Conservation (phyloP, 1,140 invertebrate genomes). For the Aphidius gifuensis region DNA sequence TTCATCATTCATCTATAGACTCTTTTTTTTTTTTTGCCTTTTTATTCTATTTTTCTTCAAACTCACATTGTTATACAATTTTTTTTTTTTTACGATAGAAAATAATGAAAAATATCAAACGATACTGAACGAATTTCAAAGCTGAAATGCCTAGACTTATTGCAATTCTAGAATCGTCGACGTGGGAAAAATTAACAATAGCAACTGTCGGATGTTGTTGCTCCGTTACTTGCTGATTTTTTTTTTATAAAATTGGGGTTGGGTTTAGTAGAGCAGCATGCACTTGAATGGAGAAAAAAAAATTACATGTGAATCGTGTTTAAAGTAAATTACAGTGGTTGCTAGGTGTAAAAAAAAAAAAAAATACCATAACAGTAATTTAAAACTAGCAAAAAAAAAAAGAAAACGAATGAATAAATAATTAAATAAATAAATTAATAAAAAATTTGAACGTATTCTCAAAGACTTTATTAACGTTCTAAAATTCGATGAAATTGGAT, state of each 20-base stretch:
- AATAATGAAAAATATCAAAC: not conserved
- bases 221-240: constrained; percentile 1
- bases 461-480: no score
- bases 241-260: not conserved
- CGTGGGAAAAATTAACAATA: not conserved
- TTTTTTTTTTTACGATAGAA: not conserved
- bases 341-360: no score
- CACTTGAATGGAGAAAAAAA: no score
- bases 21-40: constrained; percentile 1
- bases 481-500: no score
- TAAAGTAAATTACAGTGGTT: no score
- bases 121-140: not conserved
- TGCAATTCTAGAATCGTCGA: constrained; percentile 20
- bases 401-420: no score
- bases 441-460: no score
- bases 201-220: not conserved
- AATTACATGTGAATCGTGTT: no score
- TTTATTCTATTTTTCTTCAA: constrained; percentile 19
- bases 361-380: no score
- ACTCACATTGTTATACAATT: constrained; percentile 4
- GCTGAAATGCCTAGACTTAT: constrained; percentile 17
- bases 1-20: not conserved
- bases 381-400: no score
- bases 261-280: no score
- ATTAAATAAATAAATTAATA: no score